Conservation (phyloP, 2,888 invertebrate species). For the Tetrapedia diversipes region DNA sequence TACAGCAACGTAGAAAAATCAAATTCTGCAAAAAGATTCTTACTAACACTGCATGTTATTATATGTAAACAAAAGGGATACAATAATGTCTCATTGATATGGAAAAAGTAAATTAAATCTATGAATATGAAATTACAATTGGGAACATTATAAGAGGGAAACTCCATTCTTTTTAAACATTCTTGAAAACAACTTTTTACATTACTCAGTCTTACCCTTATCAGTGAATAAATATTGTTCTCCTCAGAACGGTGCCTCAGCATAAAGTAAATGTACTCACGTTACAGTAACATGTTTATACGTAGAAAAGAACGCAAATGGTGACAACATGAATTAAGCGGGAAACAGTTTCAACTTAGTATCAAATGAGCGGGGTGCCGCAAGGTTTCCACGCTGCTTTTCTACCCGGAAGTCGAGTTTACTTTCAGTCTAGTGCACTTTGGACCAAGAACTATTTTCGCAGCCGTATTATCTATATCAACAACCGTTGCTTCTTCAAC, state of each 20-base stretch:
- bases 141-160: too few relatives aligned
- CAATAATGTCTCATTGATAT: too few relatives aligned
- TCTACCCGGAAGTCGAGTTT: constrained; percentile 39
- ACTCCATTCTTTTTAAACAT: too few relatives aligned
- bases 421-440: constrained; percentile 46
- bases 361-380: not conserved
- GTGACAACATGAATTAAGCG: not conserved
- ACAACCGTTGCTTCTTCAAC: constrained; percentile 15
- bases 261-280: not conserved
- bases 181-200: too few relatives aligned
- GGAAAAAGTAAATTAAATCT: too few relatives aligned
- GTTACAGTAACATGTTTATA: not conserved
- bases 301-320: not conserved
- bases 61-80: too few relatives aligned
- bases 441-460: constrained; percentile 49
- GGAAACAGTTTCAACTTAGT: not conserved
- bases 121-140: too few relatives aligned
- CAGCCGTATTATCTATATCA: constrained; percentile 38
- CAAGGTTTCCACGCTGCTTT: not conserved
- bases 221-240: constrained; percentile 10
- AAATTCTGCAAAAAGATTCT: too few relatives aligned
- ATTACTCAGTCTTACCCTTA: too few relatives aligned
- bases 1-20: too few relatives aligned
- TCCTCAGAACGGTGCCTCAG: not conserved
- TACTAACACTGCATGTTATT: too few relatives aligned